A percentile compares a stretch with the other conserved stretches of the same genome.
Evolutionary conservation across 2,113 vertebrate species (phyloP).

Genomic region (Cathartes aura): DNA sequence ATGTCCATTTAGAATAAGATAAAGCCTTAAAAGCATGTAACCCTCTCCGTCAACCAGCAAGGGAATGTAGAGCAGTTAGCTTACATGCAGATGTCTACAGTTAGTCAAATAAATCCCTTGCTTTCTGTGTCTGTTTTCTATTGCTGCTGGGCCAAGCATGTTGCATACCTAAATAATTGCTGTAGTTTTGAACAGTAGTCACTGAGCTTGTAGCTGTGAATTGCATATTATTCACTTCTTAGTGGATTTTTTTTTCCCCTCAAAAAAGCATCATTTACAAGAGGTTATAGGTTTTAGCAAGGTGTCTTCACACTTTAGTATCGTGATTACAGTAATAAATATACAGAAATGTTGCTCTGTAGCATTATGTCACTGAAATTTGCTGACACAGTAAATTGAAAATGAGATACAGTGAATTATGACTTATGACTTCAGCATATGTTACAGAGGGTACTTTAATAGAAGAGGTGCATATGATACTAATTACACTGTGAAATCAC

Average conservation of each 20-base stretch:
- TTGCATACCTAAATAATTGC: conserved; percentile 48
- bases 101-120: conserved; percentile 13
- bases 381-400: conserved; percentile 50
- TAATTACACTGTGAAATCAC: conserved; percentile 59
- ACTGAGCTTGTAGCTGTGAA: conserved; percentile 24
- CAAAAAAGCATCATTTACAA: conserved; percentile 19
- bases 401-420: conserved; percentile 52
- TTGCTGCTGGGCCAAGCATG: conserved; percentile 16
- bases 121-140: neutral
- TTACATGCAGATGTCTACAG: neutral
- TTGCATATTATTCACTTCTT: conserved; percentile 17
- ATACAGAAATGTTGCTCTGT: conserved; percentile 36
- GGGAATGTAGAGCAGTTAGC: neutral
- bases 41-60: neutral
- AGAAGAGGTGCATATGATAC: conserved; percentile 33
- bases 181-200: conserved; percentile 10
- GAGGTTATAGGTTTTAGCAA: conserved; percentile 49
- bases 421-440: conserved; percentile 62
- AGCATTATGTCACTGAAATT: conserved; percentile 56
- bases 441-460: conserved; percentile 19
- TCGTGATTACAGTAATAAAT: conserved; percentile 59
- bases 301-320: conserved; percentile 24
- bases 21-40: neutral
- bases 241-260: neutral
- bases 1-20: neutral